Evolutionary conservation across 1,140 invertebrate genomes (phyloP), one percentile per base, ranked within the genome.

Genomic region (Zaprionus gabonicus): DNA sequence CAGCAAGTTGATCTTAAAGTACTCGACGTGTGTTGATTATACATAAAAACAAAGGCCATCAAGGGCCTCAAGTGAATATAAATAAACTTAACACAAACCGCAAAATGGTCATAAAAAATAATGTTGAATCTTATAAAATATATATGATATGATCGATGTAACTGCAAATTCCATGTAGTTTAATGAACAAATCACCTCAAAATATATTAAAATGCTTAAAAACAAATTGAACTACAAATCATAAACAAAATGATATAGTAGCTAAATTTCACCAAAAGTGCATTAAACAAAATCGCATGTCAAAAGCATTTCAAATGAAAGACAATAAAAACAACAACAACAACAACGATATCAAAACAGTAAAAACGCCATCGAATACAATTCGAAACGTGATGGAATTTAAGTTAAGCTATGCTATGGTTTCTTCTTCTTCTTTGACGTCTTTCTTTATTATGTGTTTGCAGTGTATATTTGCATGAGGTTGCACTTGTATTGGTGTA

Each of bases 341-440:
- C 62, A 76, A 66, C 41, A 20, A 20, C 20, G 36, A 62, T 53
- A 63, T 46, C 17, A 71, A 74, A 68, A 68, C 27, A 44, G n/a
- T 36, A 64, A 63, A 78, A 60, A 49, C 60, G 55, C 46, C 66
- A 67, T 65, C 56, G 56, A 80, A 80, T 34, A 34, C 71, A 71
- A 56, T 82, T 74, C 56, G 55, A 75, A 73, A 90, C 85, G 85
- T 90, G 85, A 49, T 57, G 85, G 85, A 90, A 90, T 90, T 90
- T 80, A 70, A 82, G 63, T 77, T 90, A 34, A 78, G 76, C 74
- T 78, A 60, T 72, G 57, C 57, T 44, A 31, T 27, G 27, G 41
- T 46, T 57, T 62, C 41, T 25, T 44, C 20, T 23, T 44, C 23
- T 44, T 62, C 34, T 12, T 15, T n/a, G 41, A 17, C 41, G n/a